Evolutionary conservation across 1,140 invertebrate species (phyloP), one percentile per base, ranked within the genome.

Genomic region (Chironomus tepperi): DNA sequence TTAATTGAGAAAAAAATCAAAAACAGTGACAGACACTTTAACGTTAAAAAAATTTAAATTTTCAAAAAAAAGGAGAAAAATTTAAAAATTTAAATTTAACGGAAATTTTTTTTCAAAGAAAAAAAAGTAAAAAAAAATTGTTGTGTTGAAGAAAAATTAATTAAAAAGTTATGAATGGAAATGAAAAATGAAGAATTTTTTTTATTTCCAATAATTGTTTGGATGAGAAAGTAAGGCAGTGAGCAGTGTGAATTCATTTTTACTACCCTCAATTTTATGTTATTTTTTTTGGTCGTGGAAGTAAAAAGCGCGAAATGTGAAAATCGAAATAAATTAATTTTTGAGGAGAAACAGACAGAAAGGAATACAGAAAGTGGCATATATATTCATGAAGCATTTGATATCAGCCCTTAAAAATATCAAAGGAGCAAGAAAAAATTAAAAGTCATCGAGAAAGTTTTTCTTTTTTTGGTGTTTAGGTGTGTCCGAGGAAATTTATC

Each of bases 381-480:
- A 2, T 34, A 34, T 34, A 34, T n/a, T n/a, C n/a, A 9, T 12
- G 8, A 47, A 15, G 43, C 43, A 12, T 47, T 47, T n/a, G 47
- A 57, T 47, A 47, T 47, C 47, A n/a, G 47, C 12, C 47, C 47
- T 57, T 57, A 57, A 57, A 57, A 57, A 57, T 57, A 57, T 57
- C 47, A 57, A 57, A 57, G n/a, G n/a, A 57, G 47, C 47, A 57
- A 57, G 47, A 57, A n/a, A 57, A 57, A 57, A 57, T 57, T 57
- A 57, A 57, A 57, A 57, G 47, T 57, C 47, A 57, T 57, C 47
- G 47, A 57, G 1, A 57, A 57, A 57, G 47, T 57, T 34, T 34
- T 34, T 34, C 5, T 34, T 34, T 34, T 1, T 34, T 2, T 34
- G 24, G 24, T 34, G 24, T 34, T 57, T 57, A 57, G 47, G 47